These are phyloP conservation scores for Cryptocephalus moraei DNA, from an alignment of 2,888 invertebrate species.

Conservation along the genomic window DNA sequence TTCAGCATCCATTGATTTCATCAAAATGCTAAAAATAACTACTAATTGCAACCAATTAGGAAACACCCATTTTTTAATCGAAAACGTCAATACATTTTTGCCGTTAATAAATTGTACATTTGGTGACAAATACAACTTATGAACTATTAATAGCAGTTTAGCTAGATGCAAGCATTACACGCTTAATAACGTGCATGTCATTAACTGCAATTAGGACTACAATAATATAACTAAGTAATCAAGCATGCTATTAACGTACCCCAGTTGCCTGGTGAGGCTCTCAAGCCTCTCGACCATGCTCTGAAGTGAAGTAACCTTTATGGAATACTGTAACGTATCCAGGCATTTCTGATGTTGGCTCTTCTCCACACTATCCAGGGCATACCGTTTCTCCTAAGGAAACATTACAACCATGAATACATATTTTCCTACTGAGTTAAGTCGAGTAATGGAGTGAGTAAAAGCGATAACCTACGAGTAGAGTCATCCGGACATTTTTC, in stretches of 20 bases:
- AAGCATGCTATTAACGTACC: constrained; percentile 39
- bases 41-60: too few species aligned
- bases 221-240: too few species aligned
- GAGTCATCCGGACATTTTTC: constrained; percentile 77
- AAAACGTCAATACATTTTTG: too few species aligned
- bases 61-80: too few species aligned
- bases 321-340: constrained; percentile 86
- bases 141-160: too few species aligned
- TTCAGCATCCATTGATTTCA: too few species aligned
- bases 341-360: constrained; percentile 81
- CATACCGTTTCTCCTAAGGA: constrained; percentile 77
- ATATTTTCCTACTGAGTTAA: background rate
- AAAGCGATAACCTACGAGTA: constrained; percentile 51
- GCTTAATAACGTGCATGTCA: too few species aligned
- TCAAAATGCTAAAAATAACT: too few species aligned
- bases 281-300: constrained; percentile 88
- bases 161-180: too few species aligned
- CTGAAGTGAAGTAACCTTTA: constrained; percentile 84
- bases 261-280: constrained; percentile 81
- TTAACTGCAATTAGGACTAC: too few species aligned
- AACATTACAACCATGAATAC: background rate
- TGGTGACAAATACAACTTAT: too few species aligned
- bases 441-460: constrained; percentile 1
- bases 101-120: too few species aligned
- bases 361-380: constrained; percentile 75